Conservation (phyloP, 2,113 vertebrate species). For the Tursiops truncatus region DNA sequence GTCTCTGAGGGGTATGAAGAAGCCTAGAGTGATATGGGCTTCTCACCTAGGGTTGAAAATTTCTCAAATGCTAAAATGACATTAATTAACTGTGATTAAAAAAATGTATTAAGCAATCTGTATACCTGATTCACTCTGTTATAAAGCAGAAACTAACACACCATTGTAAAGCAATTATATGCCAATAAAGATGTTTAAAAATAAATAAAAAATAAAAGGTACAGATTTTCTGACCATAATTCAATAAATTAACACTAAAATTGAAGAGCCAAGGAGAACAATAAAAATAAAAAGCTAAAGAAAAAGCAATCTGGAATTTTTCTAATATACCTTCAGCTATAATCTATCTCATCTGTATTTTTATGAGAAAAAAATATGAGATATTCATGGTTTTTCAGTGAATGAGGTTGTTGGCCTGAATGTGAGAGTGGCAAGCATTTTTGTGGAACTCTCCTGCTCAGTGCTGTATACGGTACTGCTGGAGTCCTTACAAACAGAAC, state of each 20-base stretch:
- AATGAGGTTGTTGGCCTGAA: background rate
- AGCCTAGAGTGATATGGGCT: background rate
- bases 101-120: background rate
- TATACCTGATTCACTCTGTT: too few species aligned
- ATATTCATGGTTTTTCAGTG: background rate
- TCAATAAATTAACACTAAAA: too few species aligned
- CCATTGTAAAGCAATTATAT: too few species aligned
- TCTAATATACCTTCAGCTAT: background rate
- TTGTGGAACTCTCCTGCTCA: background rate
- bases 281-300: too few species aligned
- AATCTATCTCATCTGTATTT: background rate
- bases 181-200: too few species aligned
- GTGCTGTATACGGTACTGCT: background rate
- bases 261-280: too few species aligned
- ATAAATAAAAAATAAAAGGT: too few species aligned
- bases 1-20: background rate
- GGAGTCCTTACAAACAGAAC: background rate
- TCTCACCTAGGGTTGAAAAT: background rate
- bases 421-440: background rate
- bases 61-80: background rate
- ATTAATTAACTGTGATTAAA: background rate
- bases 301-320: background rate
- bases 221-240: too few species aligned
- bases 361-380: background rate
- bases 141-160: too few species aligned